A percentile compares a stretch with the other conserved stretches of the same genome.
phyloP scores from a whole-genome alignment of 2,113 vertebrate genomes.

The Toxotes jaculatrix region DNA sequence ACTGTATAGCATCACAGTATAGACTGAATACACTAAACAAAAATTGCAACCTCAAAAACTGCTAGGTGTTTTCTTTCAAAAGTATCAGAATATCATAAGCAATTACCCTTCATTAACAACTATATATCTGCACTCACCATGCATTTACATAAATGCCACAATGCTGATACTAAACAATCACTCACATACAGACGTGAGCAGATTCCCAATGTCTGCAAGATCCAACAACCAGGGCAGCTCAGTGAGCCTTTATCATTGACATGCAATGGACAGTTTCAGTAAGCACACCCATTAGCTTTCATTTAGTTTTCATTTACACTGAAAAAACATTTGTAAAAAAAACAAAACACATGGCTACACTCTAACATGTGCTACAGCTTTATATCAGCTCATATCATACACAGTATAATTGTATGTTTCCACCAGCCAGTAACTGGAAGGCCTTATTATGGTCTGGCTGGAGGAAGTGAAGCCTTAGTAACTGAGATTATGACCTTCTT shows the following conservation, averaged over 20 bases:
- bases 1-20: background rate
- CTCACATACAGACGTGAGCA: background rate
- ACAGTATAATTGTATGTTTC: background rate
- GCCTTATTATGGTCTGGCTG: too few relatives aligned
- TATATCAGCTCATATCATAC: too few relatives aligned
- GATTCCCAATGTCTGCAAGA: background rate
- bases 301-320: background rate
- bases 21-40: background rate
- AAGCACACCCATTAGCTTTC: background rate
- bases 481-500: background rate
- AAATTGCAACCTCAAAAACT: too few relatives aligned
- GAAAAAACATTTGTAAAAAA: background rate
- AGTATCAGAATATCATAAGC: too few relatives aligned
- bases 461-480: background rate
- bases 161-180: background rate
- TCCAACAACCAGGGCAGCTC: background rate
- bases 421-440: background rate
- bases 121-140: background rate
- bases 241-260: background rate
- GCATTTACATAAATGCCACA: too few relatives aligned
- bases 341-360: background rate
- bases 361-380: background rate
- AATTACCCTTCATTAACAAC: background rate
- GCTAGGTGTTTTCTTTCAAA: too few relatives aligned
- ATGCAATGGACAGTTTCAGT: background rate